Evolutionary conservation across 2,113 vertebrate species (phyloP).

Genomic region (Pyxicephalus adspersus): DNA sequence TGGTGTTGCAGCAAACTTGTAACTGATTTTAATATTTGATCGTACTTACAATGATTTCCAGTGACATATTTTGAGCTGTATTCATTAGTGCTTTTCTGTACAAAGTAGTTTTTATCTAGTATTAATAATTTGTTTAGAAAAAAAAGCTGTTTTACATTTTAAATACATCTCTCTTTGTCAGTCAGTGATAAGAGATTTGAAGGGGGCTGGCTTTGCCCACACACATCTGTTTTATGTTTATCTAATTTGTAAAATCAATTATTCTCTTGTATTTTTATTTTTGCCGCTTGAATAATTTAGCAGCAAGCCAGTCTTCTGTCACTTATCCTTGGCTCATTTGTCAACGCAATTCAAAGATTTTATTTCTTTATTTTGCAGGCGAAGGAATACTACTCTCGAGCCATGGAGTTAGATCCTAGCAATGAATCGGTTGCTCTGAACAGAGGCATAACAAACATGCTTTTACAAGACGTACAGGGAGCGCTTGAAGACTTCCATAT

Average conservation of each 20-base stretch:
- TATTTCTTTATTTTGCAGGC: slow-evolving; percentile 63
- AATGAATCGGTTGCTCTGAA: slow-evolving; percentile 75
- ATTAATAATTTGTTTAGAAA: neutral
- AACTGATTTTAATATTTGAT: too few species aligned
- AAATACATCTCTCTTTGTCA: neutral
- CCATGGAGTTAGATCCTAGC: slow-evolving; percentile 69
- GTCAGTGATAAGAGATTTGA: neutral
- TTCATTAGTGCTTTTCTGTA: too few species aligned
- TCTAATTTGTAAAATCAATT: neutral
- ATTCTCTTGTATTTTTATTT: neutral
- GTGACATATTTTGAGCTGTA: too few species aligned
- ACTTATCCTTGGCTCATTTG: neutral
- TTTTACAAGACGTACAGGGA: slow-evolving; percentile 70
- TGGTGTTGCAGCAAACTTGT: too few species aligned
- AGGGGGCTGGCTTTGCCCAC: slow-evolving; percentile 1
- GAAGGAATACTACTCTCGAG: slow-evolving; percentile 71
- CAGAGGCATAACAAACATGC: slow-evolving; percentile 71
- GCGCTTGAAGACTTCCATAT: slow-evolving; percentile 74
- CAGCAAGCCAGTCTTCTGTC: neutral
- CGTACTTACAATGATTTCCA: too few species aligned
- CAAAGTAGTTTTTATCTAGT: too few species aligned
- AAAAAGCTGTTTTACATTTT: slow-evolving; percentile 1
- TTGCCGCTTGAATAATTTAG: neutral
- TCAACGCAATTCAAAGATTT: neutral
- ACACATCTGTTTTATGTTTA: slow-evolving; percentile 15